phyloP scores from a whole-genome alignment of 2,113 vertebrate genomes.

The Megalops atlanticus region DNA sequence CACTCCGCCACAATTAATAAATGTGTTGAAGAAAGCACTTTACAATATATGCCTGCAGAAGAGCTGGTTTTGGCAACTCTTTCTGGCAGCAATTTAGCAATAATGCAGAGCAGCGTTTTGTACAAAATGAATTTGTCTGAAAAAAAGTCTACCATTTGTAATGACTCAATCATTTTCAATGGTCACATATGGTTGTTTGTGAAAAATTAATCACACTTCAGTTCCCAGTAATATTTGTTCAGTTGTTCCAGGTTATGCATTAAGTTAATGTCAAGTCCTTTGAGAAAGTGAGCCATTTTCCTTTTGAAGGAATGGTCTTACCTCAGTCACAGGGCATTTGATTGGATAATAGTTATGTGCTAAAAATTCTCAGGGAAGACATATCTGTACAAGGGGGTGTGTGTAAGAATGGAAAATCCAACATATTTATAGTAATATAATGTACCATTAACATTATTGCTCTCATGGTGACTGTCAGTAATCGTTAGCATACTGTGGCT shows the following conservation, averaged over 20 bases:
- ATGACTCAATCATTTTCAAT: neutral
- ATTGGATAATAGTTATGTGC: neutral
- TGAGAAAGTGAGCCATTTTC: neutral
- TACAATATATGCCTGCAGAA: neutral
- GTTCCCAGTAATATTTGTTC: neutral
- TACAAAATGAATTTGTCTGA: neutral
- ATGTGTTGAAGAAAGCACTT: neutral
- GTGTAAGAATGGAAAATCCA: neutral
- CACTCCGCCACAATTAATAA: neutral
- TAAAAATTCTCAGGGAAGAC: neutral
- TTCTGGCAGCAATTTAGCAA: neutral
- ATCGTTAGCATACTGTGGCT: neutral
- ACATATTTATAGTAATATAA: neutral
- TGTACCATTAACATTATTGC: neutral
- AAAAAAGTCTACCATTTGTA: neutral
- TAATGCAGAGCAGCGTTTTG: neutral
- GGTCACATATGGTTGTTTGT: neutral
- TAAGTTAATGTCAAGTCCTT: neutral
- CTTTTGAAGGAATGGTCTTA: neutral
- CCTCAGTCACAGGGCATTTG: neutral
- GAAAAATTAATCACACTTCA: neutral
- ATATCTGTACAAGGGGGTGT: neutral
- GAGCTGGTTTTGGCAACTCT: neutral
- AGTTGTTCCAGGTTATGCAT: constrained; percentile 4
- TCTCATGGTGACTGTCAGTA: neutral